Percentiles rank a stretch among this genome's conserved stretches.
phyloP scores from a whole-genome alignment of 2,113 vertebrate genomes.

The Phaethon lepturus region DNA sequence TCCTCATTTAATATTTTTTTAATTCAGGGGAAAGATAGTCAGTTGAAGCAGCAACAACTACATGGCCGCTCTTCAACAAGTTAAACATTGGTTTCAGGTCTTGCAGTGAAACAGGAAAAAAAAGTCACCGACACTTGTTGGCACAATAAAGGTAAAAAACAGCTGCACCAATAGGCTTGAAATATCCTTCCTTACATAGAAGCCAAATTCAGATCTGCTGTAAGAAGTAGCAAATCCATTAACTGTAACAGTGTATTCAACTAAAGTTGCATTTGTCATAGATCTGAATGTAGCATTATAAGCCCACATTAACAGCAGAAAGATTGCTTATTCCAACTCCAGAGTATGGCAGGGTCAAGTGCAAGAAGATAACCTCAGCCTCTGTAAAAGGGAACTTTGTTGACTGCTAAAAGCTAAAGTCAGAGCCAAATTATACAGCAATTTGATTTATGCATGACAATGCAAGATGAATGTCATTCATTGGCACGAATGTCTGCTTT shows the following conservation, averaged over 20 bases:
- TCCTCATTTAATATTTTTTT: neutral
- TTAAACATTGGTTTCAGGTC: neutral
- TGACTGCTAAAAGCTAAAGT: neutral
- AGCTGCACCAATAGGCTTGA: neutral
- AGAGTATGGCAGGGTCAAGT: neutral
- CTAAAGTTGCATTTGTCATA: slow-evolving; percentile 32
- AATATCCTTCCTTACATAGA: neutral
- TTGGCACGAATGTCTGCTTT: neutral
- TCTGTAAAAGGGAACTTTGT: neutral
- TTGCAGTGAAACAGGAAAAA: neutral
- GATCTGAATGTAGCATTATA: neutral
- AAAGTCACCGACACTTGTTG: neutral
- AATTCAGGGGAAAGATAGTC: neutral
- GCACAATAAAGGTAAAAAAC: neutral
- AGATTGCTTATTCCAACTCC: neutral
- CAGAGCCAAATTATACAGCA: slow-evolving; percentile 16
- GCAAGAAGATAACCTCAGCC: neutral
- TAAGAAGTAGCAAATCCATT: slow-evolving; percentile 25
- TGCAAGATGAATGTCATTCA: neutral
- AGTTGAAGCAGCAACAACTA: neutral
- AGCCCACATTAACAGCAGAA: neutral
- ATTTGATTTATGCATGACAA: neutral
- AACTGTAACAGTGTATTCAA: slow-evolving; percentile 14
- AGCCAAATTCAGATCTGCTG: neutral
- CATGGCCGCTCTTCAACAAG: neutral